Evolutionary conservation across 53 echinoderm and acorn worm species (phyloP).

Genomic region (Pentamera pediparva): DNA sequence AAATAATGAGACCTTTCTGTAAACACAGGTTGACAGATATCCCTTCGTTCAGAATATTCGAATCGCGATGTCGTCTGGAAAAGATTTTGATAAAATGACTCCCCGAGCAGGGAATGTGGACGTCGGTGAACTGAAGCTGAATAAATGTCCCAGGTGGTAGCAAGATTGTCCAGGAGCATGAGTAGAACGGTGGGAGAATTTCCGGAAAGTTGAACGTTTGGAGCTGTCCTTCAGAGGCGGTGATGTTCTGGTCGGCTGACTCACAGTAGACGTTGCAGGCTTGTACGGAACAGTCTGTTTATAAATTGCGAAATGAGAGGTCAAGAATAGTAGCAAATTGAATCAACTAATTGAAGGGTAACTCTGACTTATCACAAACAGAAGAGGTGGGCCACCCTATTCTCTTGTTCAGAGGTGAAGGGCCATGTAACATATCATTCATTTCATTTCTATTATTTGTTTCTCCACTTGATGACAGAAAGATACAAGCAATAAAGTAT

Average conservation of each 20-base stretch:
- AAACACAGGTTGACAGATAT: background rate
- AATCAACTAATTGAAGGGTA: background rate
- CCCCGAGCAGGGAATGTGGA: background rate
- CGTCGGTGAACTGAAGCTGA: background rate
- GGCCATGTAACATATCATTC: too few relatives aligned
- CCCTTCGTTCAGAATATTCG: background rate
- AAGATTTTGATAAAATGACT: background rate
- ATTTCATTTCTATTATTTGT: too few relatives aligned
- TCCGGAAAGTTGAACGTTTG: slow-evolving; percentile 20
- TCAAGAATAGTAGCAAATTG: background rate
- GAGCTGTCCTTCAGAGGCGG: background rate
- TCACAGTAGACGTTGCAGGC: slow-evolving; percentile 13
- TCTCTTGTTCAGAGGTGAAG: too few relatives aligned
- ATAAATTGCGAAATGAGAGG: background rate
- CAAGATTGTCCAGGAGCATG: slow-evolving; percentile 8
- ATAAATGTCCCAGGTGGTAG: background rate
- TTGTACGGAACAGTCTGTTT: background rate
- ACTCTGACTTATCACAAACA: too few relatives aligned
- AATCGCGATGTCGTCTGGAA: background rate
- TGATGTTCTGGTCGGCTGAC: slow-evolving; percentile 3
- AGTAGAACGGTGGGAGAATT: slow-evolving; percentile 20
- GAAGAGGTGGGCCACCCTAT: too few relatives aligned
- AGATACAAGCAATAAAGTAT: too few relatives aligned
- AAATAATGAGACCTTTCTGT: background rate
- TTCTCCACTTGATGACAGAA: too few relatives aligned